Percentiles rank a stretch among this genome's conserved stretches.
phyloP scores from a whole-genome alignment of 2,113 vertebrate genomes.

The Pangasianodon gigas region DNA sequence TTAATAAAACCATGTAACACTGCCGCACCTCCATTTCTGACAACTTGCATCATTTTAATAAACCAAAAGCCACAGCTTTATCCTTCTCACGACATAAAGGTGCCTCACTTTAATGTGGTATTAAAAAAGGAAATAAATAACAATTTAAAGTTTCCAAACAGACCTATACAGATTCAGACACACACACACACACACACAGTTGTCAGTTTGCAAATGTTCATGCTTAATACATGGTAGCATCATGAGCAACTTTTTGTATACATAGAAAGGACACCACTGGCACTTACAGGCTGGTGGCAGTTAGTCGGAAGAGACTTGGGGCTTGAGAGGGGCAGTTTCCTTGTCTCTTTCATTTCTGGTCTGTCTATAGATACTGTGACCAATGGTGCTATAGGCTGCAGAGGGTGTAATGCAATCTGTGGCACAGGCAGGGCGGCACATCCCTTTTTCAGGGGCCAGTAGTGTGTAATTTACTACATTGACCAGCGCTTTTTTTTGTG shows the following conservation, averaged over 20 bases:
- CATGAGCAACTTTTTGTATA: not conserved
- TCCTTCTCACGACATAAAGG: too few relatives aligned
- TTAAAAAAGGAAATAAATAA: not conserved
- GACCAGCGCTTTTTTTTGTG: not conserved
- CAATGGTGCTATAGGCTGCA: not conserved
- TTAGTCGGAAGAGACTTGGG: not conserved
- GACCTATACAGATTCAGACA: not conserved
- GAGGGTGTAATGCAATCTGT: not conserved
- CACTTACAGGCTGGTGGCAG: not conserved
- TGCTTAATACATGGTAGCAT: not conserved
- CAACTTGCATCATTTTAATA: constrained; percentile 11
- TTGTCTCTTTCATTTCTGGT: not conserved
- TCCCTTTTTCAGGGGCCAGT: too few relatives aligned
- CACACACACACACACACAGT: not conserved
- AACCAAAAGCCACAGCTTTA: not conserved
- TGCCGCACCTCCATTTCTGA: not conserved
- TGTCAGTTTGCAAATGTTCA: not conserved
- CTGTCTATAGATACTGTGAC: not conserved
- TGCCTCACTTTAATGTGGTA: not conserved
- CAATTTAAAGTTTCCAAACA: not conserved
- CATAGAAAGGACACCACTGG: not conserved
- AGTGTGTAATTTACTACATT: not conserved
- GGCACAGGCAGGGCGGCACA: not conserved
- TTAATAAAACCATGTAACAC: constrained; percentile 15
- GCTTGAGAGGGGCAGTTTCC: not conserved